Conservation (phyloP, 1,140 invertebrate genomes). For the Calliopsis andreniformis region DNA sequence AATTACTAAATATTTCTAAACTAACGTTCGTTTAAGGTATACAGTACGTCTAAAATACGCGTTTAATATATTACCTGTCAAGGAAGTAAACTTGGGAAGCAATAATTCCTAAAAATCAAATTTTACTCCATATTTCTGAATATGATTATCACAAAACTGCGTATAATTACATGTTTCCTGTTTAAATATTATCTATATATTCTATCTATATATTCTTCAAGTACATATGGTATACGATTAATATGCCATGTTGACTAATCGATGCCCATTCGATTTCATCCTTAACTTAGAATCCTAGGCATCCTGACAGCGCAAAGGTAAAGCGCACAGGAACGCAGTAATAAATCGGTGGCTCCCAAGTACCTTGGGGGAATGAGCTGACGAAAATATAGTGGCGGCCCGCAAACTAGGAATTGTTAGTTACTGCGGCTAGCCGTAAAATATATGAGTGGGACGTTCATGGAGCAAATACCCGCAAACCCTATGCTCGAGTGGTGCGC, state of each 20-base stretch:
- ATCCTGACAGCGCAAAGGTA: slow-evolving; percentile 1
- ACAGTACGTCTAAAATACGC: too few species aligned
- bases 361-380: slow-evolving; percentile 65
- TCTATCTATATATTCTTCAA: too few species aligned
- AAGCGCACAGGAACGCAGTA: slow-evolving; percentile 17
- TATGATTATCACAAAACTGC: too few species aligned
- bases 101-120: too few species aligned
- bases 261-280: slow-evolving; percentile 24
- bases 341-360: slow-evolving; percentile 63
- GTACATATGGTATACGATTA: slow-evolving; percentile 22
- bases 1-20: too few species aligned
- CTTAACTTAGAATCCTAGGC: slow-evolving; percentile 37
- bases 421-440: slow-evolving; percentile 68
- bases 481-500: slow-evolving; percentile 49
- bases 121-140: too few species aligned
- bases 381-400: slow-evolving; percentile 71
- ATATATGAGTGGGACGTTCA: slow-evolving; percentile 64
- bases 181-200: too few species aligned
- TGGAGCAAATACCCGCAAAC: slow-evolving; percentile 65
- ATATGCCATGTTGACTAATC: slow-evolving; percentile 42
- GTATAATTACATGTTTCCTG: too few species aligned
- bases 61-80: too few species aligned
- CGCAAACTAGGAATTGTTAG: slow-evolving; percentile 75
- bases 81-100: too few species aligned
- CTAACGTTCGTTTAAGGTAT: too few species aligned